Evolutionary conservation across 1,140 invertebrate species (phyloP), one percentile per base, ranked within the genome.

Genomic region (Trigoniulus corallinus): DNA sequence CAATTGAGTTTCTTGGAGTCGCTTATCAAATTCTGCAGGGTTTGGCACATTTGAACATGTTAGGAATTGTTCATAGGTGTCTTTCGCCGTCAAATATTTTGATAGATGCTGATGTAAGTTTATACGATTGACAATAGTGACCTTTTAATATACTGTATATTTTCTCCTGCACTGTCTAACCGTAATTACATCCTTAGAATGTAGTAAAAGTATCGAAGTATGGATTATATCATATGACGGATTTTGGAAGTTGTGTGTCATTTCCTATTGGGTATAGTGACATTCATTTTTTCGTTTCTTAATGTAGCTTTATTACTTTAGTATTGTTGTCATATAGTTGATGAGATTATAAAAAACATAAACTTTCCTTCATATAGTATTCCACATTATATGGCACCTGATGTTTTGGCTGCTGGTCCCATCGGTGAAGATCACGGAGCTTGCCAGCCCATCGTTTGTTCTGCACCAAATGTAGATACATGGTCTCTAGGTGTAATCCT

Each of bases 401-500:
- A 95, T 70, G 79, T 84, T 42, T 74, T 88, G 13, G 61, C 61
- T 84, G 13, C 72, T 70, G 61, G 59, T 10, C 20, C 47, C 13
- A 42, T 58, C 56, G 43, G 57, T 49, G 37, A 55, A 37, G 22
- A 34, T 34, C 7, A 34, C 15, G 29, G 7, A 7, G 7, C 29
- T 34, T 7, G 29, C 15, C 7, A 15, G 15, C 54, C 42, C 51
- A 54, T n/a, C 62, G 63, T 29, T 34, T 15, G 15, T 7, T 34
- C 29, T 34, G 29, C 29, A 7, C 72, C 74, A 2, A 82, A 88
- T 67, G 78, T 78, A 40, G 92, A 96, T 70, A 74, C 88, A 4
- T 97, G 92, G 92, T 82, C 87, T 2, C 67, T 94, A 50, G 92
- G 87, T 42, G 80, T 96, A 23, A 80, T 96, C 40, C 61, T 94